Evolutionary conservation across 2,113 vertebrate genomes (phyloP).

Genomic region (Galbula dea): DNA sequence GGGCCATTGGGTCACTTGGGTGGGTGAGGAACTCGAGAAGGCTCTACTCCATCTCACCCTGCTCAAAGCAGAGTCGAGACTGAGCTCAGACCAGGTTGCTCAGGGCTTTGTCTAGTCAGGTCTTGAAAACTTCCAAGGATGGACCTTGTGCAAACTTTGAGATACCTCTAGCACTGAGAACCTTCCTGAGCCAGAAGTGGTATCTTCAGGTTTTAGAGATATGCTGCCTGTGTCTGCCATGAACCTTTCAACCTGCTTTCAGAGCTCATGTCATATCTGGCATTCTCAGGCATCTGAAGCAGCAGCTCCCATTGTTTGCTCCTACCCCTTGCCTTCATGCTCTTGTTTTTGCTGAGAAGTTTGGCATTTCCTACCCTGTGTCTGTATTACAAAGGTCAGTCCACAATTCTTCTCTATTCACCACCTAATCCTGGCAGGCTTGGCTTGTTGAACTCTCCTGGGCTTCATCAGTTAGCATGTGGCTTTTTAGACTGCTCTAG

Average conservation of each 20-base stretch:
- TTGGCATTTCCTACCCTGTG: neutral
- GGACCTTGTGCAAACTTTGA: neutral
- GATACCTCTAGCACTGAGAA: neutral
- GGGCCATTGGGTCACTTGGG: rapidly evolving
- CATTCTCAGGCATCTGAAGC: neutral
- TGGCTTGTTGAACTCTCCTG: neutral
- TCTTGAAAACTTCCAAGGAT: neutral
- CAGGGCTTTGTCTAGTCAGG: neutral
- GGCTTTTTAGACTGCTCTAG: neutral
- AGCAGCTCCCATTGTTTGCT: neutral
- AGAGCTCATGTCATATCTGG: neutral
- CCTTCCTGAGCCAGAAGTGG: neutral
- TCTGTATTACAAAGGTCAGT: neutral
- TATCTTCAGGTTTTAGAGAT: neutral
- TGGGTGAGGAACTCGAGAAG: neutral
- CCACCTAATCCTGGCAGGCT: neutral
- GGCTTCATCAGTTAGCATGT: neutral
- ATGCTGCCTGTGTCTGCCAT: rapidly evolving
- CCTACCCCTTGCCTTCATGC: rapidly evolving
- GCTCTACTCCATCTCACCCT: neutral
- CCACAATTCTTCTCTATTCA: neutral
- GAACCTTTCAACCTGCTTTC: neutral
- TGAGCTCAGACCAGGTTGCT: neutral
- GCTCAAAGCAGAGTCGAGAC: neutral
- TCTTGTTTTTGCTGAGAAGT: neutral